Conservation (phyloP, 2,888 invertebrate genomes). For the Mesoligia furuncula region DNA sequence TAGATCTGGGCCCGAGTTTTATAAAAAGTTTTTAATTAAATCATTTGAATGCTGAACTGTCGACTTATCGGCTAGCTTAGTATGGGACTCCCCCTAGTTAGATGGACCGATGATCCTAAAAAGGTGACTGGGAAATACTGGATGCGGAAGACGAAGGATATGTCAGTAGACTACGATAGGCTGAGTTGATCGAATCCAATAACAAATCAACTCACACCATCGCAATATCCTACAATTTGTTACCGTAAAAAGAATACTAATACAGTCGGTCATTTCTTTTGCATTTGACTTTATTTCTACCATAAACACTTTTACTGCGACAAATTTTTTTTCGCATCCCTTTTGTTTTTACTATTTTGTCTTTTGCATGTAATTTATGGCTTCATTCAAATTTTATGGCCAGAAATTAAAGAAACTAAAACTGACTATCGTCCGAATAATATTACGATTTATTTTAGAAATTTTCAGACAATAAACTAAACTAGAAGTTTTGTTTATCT, state of each 20-base stretch:
- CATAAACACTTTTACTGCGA: constrained; percentile 19
- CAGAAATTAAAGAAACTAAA: constrained; percentile 17
- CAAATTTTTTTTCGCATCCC: neutral
- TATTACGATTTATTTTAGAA: constrained; percentile 23
- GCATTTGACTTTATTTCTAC: constrained; percentile 9
- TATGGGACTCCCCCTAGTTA: neutral
- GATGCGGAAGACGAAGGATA: neutral
- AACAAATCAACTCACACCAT: no score
- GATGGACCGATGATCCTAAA: neutral
- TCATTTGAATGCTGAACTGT: no score
- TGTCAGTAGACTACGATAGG: neutral
- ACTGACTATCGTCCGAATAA: neutral
- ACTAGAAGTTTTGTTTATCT: constrained; percentile 9
- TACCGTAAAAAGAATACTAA: neutral
- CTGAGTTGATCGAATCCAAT: neutral
- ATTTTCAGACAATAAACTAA: constrained; percentile 8
- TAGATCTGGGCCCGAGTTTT: neutral
- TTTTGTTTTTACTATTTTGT: constrained; percentile 29
- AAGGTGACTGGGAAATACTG: neutral
- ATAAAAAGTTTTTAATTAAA: no score
- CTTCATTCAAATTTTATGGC: constrained; percentile 21
- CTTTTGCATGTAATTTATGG: constrained; percentile 16
- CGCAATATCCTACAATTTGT: no score
- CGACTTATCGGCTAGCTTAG: no score
- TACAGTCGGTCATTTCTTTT: constrained; percentile 28